Evolutionary conservation across 2,113 vertebrate species (phyloP), one percentile per base, ranked within the genome.

Genomic region (Megaceryle maxima): DNA sequence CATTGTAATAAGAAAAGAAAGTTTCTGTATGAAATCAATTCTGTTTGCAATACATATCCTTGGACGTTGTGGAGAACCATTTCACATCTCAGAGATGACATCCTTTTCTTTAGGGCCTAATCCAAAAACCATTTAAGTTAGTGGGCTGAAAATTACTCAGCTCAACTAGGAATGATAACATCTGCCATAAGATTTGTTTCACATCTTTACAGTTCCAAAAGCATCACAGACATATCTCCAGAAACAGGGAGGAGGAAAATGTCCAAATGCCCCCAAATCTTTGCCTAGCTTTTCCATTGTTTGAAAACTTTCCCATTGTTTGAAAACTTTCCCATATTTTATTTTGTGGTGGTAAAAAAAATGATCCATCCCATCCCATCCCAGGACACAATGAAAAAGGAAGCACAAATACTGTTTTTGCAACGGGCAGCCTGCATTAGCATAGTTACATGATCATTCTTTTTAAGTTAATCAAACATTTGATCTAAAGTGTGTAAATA

Each of bases 1-100:
- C 90, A 96, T 91, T 94, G 90, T 96, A 97, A 96, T 93, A 74
- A 97, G 92, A 92, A 96, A 94, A 96, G 86, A 96, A 95, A 93
- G 92, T 95, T 96, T 88, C 76, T 76, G 66, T 94, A 90, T 44
- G 35, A 96, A 96, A 95, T 94, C 92, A 93, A 88, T 96, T 96
- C 86, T 91, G 83, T 92, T 96, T 96, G 92, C 95, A 94, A 94
- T 91, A 84, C 77, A 92, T 95, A 88, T 75, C 91, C 90, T 88
- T 79, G 53, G 88, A 93, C 87, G 88, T 84, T 93, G 88, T 93
- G 92, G 95, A 95, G 96, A 94, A 92, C 60, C 43, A 84, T 96
- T 93, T 94, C 95, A 96, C 88, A 90, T 91, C 96, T 84, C 73
- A 73, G 57, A 93, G 86, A 92, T 88, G 92, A 92, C 92, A 93